Evolutionary conservation across 2,888 invertebrate genomes (phyloP).

Genomic region (Aproaerema taeniolella): DNA sequence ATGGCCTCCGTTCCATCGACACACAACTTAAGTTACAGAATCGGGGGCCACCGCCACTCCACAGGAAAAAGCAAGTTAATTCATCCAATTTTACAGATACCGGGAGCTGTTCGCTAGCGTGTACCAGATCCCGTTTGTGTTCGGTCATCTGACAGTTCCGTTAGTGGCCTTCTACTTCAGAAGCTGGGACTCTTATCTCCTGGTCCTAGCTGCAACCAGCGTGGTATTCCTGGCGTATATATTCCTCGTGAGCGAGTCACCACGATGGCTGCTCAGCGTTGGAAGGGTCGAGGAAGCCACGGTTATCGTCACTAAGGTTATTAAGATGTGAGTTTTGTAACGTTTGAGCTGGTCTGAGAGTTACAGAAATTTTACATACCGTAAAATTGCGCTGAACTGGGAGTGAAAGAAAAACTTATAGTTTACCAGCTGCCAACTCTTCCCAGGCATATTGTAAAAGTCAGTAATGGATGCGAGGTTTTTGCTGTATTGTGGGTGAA

Average conservation of each 20-base stretch:
- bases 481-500: no score
- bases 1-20: no score
- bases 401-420: no score
- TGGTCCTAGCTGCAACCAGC: constrained; percentile 79
- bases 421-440: no score
- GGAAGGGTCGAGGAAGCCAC: constrained; percentile 81
- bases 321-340: constrained; percentile 57
- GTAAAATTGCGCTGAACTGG: no score
- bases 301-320: constrained; percentile 81
- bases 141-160: constrained; percentile 81
- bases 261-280: constrained; percentile 86
- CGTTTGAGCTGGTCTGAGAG: no score
- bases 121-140: constrained; percentile 82
- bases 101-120: constrained; percentile 77
- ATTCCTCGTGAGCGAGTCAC: constrained; percentile 86
- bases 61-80: no score
- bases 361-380: no score
- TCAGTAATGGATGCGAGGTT: no score
- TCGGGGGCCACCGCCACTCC: no score
- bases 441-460: no score
- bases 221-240: constrained; percentile 80
- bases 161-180: constrained; percentile 80
- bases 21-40: no score
- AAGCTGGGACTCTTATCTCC: constrained; percentile 80
- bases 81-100: constrained; percentile 31